Percentiles rank a stretch among this genome's conserved stretches.
These are phyloP conservation scores for Mnemiopsis leidyi DNA, from an alignment of 37 sponge, comb jelly and placozoan species.

Conservation along the genomic window DNA sequence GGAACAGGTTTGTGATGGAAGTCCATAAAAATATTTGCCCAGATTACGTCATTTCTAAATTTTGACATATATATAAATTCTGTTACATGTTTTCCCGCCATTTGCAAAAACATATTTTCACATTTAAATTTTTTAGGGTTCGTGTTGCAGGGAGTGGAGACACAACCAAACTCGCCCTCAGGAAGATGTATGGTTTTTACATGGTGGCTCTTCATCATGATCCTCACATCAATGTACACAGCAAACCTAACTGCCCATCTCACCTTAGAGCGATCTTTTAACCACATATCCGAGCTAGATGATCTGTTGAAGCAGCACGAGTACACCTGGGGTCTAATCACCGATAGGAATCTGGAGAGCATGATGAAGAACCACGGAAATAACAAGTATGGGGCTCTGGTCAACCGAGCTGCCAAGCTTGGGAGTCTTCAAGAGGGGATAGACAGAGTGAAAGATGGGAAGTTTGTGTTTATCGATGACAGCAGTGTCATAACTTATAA, in stretches of 20 bases:
- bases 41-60: too few relatives aligned
- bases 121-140: neutral
- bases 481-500: neutral
- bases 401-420: neutral
- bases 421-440: neutral
- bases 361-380: neutral
- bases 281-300: neutral
- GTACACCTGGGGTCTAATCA: neutral
- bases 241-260: slow-evolving; percentile 40
- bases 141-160: neutral
- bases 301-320: neutral
- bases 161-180: neutral
- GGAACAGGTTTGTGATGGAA: slow-evolving; percentile 15
- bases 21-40: too few relatives aligned
- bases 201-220: slow-evolving; percentile 49
- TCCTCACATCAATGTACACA: slow-evolving; percentile 24
- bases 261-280: neutral
- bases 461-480: slow-evolving; percentile 8
- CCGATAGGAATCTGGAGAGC: neutral
- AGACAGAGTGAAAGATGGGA: neutral
- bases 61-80: too few relatives aligned
- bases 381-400: neutral
- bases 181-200: neutral
- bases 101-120: too few relatives aligned
- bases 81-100: too few relatives aligned